Evolutionary conservation across 2,888 invertebrate genomes (phyloP).

Genomic region (Clostera curtula): DNA sequence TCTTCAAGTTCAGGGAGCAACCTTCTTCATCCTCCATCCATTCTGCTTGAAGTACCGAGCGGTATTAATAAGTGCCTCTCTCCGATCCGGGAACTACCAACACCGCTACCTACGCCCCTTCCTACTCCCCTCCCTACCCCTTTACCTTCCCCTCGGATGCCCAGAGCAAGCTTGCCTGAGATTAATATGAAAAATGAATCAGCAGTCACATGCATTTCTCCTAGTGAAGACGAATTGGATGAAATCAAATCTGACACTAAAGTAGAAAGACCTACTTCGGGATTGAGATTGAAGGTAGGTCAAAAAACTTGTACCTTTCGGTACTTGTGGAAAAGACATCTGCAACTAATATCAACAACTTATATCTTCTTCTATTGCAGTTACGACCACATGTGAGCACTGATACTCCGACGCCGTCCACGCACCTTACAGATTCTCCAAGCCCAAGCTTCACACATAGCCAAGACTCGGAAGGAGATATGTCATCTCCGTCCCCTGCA

Average conservation of each 20-base stretch:
- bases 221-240: constrained; percentile 63
- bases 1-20: constrained; percentile 73
- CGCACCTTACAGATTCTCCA: constrained; percentile 62
- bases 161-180: constrained; percentile 52
- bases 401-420: constrained; percentile 63
- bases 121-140: constrained; percentile 81
- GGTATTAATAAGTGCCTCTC: constrained; percentile 85
- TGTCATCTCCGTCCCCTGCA: constrained; percentile 57
- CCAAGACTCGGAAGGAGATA: constrained; percentile 60
- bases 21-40: constrained; percentile 82
- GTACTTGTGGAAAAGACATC: not conserved
- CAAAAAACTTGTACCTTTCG: not conserved
- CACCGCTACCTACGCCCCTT: constrained; percentile 78
- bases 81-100: constrained; percentile 85
- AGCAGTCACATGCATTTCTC: constrained; percentile 41
- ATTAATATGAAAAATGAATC: constrained; percentile 43
- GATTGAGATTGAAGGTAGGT: constrained; percentile 53
- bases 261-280: constrained; percentile 44
- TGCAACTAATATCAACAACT: not conserved
- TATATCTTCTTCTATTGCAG: constrained; percentile 46
- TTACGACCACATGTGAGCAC: constrained; percentile 64
- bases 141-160: constrained; percentile 66
- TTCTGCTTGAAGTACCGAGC: constrained; percentile 84
- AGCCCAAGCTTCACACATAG: constrained; percentile 64
- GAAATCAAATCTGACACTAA: constrained; percentile 50